Evolutionary conservation across 2,888 invertebrate species (phyloP), one percentile per base, ranked within the genome.

Genomic region (Agonopterix heracliana): DNA sequence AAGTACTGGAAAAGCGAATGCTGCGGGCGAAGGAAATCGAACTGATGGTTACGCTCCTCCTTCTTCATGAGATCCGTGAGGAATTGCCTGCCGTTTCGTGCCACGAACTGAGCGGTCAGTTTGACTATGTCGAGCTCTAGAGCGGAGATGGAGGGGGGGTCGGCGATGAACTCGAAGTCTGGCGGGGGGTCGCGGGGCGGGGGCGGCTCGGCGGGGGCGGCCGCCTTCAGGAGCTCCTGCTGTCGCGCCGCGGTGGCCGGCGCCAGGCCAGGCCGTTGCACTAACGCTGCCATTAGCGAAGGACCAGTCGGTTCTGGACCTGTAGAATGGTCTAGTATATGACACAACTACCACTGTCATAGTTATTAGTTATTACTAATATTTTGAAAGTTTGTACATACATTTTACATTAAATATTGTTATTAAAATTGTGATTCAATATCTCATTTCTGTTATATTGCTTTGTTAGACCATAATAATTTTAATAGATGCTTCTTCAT

Each of bases 1-100:
- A 99, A 99, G 82, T 99, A 99, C 68, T 96, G 97, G 78, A 99
- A 99, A 9, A 99, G 90, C 0, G 98, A 98, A 87, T 99, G 99
- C 70, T 99, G 99, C 0, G 99, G 99, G 2, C 99, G 92, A 3
- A 99, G 90, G 76, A 99, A 99, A 80, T 99, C 99, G 89, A 99
- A 99, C 78, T 99, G 98, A 67, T 96, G 98, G 75, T 99, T 99
- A 2, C 98, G 90, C 71, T 98, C 98, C 71, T 99, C 99, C 13
- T 98, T 92, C 74, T 98, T 98, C 99, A 99, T 99, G 11, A 99
- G 86, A 71, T 98, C 98, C 0, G 99, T 99, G 12, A 99, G 89
- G 78, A 99, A 99, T 72, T 98, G 98, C 0, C 99, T 92, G 0
- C 99, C 99, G 82, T 99, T 99, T 69, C 99, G 91, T 0, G 99